These are phyloP conservation scores for Coracias cyanogaster DNA, from an alignment of 2,797 vertebrate genomes.

Conservation along the genomic window DNA sequence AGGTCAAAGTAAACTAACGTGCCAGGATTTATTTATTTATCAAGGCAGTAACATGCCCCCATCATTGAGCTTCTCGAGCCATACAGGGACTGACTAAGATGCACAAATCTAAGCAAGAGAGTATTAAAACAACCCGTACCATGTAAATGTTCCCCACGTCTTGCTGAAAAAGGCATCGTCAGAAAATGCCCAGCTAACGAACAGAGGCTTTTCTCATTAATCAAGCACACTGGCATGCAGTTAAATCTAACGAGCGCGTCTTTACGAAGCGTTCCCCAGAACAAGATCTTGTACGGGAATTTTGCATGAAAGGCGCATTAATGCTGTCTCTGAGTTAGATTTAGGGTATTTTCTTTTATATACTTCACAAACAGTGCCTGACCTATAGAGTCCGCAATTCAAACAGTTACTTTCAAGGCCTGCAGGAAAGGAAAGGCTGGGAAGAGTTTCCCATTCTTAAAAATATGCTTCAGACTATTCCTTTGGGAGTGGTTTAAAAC, in stretches of 20 bases:
- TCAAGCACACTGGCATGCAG: background rate
- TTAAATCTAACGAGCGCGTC: background rate
- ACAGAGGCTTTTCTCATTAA: background rate
- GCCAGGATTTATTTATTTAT: background rate
- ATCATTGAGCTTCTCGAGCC: background rate
- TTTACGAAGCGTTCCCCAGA: background rate
- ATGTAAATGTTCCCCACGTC: background rate
- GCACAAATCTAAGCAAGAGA: background rate
- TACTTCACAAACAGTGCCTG: background rate
- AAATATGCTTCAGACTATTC: slow-evolving; percentile 45
- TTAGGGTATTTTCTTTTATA: background rate
- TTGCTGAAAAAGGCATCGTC: background rate
- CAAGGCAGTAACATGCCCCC: background rate
- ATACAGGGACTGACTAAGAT: background rate
- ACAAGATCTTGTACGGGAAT: background rate
- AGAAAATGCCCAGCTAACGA: background rate
- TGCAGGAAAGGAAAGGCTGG: slow-evolving; percentile 10
- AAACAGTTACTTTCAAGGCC: background rate
- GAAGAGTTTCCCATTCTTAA: slow-evolving; percentile 69
- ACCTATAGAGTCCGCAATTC: slow-evolving; percentile 21
- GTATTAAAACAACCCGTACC: background rate
- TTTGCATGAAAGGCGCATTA: background rate
- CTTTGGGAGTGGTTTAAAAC: slow-evolving; percentile 53
- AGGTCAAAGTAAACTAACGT: slow-evolving; percentile 8
- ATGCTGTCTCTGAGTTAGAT: background rate